phyloP scores from a whole-genome alignment of 2,113 vertebrate genomes.

The Steatornis caripensis region DNA sequence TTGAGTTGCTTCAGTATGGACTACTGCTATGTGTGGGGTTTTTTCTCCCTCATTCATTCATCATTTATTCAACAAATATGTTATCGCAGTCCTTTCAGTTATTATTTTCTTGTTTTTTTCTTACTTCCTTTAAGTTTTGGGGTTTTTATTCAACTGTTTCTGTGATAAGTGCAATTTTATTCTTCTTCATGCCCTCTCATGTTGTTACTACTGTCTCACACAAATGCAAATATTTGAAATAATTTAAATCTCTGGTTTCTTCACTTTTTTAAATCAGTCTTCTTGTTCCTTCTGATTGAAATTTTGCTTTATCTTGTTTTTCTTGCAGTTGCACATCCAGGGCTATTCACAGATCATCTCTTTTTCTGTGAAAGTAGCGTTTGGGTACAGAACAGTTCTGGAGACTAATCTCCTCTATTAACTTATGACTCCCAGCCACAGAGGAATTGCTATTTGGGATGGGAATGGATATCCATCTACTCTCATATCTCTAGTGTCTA shows the following conservation, averaged over 20 bases:
- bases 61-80: neutral
- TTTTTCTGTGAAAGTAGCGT: neutral
- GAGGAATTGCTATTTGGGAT: neutral
- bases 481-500: neutral
- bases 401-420: neutral
- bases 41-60: neutral
- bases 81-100: neutral
- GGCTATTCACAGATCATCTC: neutral
- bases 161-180: neutral
- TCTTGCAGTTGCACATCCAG: neutral
- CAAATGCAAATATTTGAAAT: neutral
- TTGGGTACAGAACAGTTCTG: neutral
- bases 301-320: neutral
- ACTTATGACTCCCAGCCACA: neutral
- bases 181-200: neutral
- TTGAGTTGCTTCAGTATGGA: neutral
- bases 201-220: neutral
- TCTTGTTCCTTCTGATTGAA: neutral
- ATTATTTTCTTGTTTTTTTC: neutral
- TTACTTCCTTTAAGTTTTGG: neutral
- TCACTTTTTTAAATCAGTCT: neutral
- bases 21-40: neutral
- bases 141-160: fast-evolving
- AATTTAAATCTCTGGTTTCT: neutral
- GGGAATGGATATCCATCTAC: neutral